A percentile compares a stretch with the other conserved stretches of the same genome.
These are phyloP conservation scores for Syritta pipiens DNA, from an alignment of 2,888 invertebrate species.

Conservation along the genomic window DNA sequence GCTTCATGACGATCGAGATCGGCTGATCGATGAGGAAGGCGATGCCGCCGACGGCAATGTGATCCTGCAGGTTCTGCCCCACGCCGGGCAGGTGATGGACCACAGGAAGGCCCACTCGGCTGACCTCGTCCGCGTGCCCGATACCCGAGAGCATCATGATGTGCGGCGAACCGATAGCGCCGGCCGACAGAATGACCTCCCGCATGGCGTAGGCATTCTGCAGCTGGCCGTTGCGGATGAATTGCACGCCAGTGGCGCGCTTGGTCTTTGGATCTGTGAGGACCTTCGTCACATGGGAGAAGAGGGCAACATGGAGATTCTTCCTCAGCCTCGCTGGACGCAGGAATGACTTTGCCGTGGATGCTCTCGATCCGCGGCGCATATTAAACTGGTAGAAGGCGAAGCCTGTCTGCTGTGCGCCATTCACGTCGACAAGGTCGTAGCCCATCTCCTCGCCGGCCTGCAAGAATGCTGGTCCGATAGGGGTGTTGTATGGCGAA, in stretches of 20 bases:
- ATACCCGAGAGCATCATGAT: constrained; percentile 94
- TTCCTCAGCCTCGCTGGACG: constrained; percentile 87
- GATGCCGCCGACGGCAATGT: constrained; percentile 92
- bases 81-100: constrained; percentile 90
- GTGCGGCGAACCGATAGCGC: constrained; percentile 95
- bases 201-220: constrained; percentile 78
- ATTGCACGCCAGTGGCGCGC: constrained; percentile 89
- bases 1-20: constrained; percentile 88
- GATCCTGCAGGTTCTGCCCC: constrained; percentile 92
- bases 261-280: constrained; percentile 86
- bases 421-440: constrained; percentile 91
- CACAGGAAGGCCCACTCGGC: constrained; percentile 86
- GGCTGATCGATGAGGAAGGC: constrained; percentile 90
- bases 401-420: constrained; percentile 91
- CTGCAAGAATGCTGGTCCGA: constrained; percentile 91
- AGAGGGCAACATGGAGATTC: constrained; percentile 90
- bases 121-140: constrained; percentile 87
- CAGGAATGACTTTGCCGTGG: constrained; percentile 91
- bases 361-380: constrained; percentile 90
- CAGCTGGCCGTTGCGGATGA: constrained; percentile 83
- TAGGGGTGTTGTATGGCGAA: constrained; percentile 83
- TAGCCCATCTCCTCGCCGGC: constrained; percentile 96
- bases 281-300: constrained; percentile 88
- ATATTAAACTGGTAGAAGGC: constrained; percentile 94
- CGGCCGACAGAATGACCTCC: constrained; percentile 82